Percentiles rank a stretch among this genome's conserved stretches.
Conservation (phyloP, 2,797 vertebrate species). For the Cuniculus paca region DNA sequence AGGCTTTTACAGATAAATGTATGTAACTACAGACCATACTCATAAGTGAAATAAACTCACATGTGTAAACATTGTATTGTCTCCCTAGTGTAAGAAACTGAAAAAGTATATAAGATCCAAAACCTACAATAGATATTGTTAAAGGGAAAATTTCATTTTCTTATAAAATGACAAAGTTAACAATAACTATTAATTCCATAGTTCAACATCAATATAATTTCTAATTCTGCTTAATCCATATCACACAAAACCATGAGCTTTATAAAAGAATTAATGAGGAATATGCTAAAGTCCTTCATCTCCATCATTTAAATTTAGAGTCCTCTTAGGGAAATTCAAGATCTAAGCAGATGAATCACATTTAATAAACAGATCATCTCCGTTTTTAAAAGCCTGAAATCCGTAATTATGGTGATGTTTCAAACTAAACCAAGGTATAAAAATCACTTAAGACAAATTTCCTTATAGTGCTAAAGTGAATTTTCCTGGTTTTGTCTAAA, state of each 20-base stretch:
- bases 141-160: conserved; percentile 3
- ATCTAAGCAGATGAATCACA: background rate
- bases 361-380: conserved; percentile 20
- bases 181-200: conserved; percentile 29
- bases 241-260: conserved; percentile 7
- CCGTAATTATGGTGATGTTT: background rate
- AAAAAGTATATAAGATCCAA: too few relatives aligned
- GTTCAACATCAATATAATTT: conserved; percentile 33
- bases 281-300: background rate
- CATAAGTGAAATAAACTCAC: too few relatives aligned
- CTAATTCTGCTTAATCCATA: background rate
- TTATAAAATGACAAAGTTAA: conserved; percentile 16
- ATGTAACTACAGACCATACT: too few relatives aligned
- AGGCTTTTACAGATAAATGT: too few relatives aligned
- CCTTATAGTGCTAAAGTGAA: background rate
- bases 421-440: conserved; percentile 36
- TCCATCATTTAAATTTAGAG: background rate
- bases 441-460: conserved; percentile 52
- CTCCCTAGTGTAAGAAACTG: too few relatives aligned
- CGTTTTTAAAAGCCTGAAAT: conserved; percentile 38
- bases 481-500: background rate
- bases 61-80: too few relatives aligned
- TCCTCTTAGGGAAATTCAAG: conserved; percentile 25
- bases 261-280: background rate
- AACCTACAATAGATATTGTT: too few relatives aligned